Percentiles rank a stretch among this genome's conserved stretches.
Conservation (phyloP, 2,113 vertebrate species). For the Leptosomus discolor region DNA sequence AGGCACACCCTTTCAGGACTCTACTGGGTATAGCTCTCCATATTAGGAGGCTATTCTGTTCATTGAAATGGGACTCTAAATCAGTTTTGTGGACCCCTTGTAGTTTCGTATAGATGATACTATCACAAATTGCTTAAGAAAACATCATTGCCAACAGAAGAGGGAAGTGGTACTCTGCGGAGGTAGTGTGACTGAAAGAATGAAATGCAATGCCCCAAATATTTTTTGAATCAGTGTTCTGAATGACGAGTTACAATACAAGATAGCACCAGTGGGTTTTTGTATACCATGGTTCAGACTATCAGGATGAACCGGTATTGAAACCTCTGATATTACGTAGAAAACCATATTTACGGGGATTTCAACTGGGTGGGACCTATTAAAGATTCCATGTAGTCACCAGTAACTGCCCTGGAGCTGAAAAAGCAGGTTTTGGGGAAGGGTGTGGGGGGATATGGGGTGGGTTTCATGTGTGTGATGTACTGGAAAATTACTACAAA, state of each 20-base stretch:
- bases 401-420: background rate
- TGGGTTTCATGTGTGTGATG: background rate
- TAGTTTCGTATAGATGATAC: background rate
- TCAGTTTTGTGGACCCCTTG: background rate
- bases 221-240: background rate
- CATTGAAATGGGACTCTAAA: background rate
- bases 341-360: background rate
- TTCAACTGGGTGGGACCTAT: background rate
- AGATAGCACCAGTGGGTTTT: background rate
- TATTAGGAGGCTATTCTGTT: background rate
- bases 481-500: background rate
- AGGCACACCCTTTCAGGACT: background rate
- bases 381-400: background rate
- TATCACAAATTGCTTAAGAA: background rate
- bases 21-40: background rate
- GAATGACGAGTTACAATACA: background rate
- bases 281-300: background rate
- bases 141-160: background rate
- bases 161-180: background rate
- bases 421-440: background rate
- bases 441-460: accelerated
- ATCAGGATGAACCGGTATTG: background rate
- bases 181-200: background rate
- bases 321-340: background rate
- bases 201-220: background rate